Evolutionary conservation across 2,113 vertebrate genomes (phyloP).

Genomic region (Craseonycteris thonglongyai): DNA sequence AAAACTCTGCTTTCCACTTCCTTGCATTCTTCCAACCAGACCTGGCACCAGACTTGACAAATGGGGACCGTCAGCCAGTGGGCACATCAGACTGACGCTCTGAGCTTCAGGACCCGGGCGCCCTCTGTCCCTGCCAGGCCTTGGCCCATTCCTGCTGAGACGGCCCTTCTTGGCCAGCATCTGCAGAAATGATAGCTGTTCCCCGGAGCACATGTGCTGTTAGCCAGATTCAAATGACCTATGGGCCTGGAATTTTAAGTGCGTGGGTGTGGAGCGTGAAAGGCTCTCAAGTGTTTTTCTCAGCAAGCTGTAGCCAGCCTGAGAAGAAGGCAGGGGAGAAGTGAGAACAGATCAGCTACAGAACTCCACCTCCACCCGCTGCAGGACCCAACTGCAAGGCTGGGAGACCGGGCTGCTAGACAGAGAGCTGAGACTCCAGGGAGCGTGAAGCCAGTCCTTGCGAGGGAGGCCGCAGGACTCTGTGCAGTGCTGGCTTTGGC

Average conservation of each 20-base stretch:
- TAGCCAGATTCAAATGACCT: slow-evolving; percentile 31
- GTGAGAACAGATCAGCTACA: fast-evolving
- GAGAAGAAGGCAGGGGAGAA: neutral
- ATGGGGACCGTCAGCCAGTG: neutral
- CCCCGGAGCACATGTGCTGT: neutral
- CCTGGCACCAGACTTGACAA: neutral
- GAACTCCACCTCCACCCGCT: too few relatives aligned
- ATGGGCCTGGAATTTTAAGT: slow-evolving; percentile 65
- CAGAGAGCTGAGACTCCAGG: fast-evolving
- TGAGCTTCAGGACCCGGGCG: fast-evolving
- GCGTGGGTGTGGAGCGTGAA: slow-evolving; percentile 39
- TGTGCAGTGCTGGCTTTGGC: neutral
- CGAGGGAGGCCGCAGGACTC: fast-evolving
- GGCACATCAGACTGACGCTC: fast-evolving
- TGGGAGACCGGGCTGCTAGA: fast-evolving
- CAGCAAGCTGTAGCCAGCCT: neutral
- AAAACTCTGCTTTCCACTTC: neutral
- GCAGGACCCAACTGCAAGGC: fast-evolving
- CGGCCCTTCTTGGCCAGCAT: neutral
- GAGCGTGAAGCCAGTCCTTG: neutral
- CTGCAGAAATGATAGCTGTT: neutral
- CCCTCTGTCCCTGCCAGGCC: neutral
- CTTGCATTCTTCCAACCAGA: neutral
- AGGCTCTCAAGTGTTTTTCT: slow-evolving; percentile 57
- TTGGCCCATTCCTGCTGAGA: neutral